These are phyloP conservation scores for Galaxias olidus DNA, from an alignment of 2,797 vertebrate species.

Conservation along the genomic window DNA sequence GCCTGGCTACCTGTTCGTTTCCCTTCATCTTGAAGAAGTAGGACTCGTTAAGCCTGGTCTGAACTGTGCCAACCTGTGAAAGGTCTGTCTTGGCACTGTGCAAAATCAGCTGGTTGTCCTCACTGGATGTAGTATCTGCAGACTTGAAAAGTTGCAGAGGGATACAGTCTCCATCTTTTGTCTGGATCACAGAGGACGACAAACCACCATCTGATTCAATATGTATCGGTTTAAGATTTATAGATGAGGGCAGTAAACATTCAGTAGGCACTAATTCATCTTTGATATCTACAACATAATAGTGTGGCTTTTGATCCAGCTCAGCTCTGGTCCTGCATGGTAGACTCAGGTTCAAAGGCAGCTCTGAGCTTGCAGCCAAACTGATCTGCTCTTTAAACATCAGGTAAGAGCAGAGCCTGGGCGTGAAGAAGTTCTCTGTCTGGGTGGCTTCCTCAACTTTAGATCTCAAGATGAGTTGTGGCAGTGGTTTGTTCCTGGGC, in stretches of 20 bases:
- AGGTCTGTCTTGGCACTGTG: slow-evolving; percentile 48
- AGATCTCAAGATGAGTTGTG: neutral
- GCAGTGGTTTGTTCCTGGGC: no score
- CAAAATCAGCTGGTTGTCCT: slow-evolving; percentile 52
- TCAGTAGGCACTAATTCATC: neutral
- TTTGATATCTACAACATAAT: neutral
- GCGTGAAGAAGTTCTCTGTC: slow-evolving; percentile 77
- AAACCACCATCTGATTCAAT: no score
- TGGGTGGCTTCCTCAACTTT: slow-evolving; percentile 63
- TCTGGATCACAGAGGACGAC: no score
- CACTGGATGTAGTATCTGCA: slow-evolving; percentile 54
- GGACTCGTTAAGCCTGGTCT: slow-evolving; percentile 77
- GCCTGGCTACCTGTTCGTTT: slow-evolving; percentile 50
- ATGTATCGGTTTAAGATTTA: neutral
- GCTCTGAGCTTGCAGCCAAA: neutral
- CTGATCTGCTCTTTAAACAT: slow-evolving; percentile 42
- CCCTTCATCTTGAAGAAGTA: slow-evolving; percentile 80
- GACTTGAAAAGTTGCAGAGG: slow-evolving; percentile 35
- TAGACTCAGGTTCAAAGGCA: slow-evolving; percentile 73
- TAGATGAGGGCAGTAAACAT: neutral
- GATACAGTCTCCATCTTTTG: neutral
- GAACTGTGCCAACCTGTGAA: slow-evolving; percentile 68
- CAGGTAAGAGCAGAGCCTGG: slow-evolving; percentile 53
- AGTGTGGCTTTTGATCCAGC: neutral
- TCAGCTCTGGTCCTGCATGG: slow-evolving; percentile 52